Evolutionary conservation across 2,888 invertebrate species (phyloP).

Genomic region (Iselma pallidipennis): DNA sequence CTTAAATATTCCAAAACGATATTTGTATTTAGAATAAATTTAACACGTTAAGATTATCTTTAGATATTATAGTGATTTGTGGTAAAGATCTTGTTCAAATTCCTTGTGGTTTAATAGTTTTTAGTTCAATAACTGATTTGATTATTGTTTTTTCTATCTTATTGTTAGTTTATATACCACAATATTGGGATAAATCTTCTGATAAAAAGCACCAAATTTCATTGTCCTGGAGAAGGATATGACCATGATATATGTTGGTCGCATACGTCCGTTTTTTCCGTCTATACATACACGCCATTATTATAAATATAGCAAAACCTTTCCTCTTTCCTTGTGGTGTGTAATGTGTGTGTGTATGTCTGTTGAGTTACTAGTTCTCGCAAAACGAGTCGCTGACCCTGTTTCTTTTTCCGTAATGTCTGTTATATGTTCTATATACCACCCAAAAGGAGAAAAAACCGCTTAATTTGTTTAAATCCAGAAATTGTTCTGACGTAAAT

Average conservation of each 20-base stretch:
- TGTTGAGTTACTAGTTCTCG: not conserved
- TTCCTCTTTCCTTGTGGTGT: not conserved
- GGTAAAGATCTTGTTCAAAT: too few species aligned
- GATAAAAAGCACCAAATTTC: too few species aligned
- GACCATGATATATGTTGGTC: not conserved
- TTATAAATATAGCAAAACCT: not conserved
- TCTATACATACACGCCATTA: not conserved
- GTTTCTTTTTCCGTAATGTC: not conserved
- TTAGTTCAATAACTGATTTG: too few species aligned
- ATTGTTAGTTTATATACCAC: too few species aligned
- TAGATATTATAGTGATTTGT: not conserved
- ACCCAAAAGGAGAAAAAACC: not conserved
- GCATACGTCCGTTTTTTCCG: not conserved
- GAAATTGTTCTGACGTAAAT: too few species aligned
- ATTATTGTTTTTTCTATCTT: too few species aligned
- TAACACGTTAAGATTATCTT: not conserved
- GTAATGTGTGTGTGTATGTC: too few species aligned
- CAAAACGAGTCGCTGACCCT: constrained; percentile 9
- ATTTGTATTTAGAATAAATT: too few species aligned
- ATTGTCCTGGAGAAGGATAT: too few species aligned
- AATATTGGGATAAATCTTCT: too few species aligned
- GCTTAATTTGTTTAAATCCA: not conserved
- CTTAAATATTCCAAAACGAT: too few species aligned
- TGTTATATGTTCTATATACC: not conserved
- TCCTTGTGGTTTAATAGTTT: too few species aligned